Conservation (phyloP, 2,113 vertebrate species). For the Todiramphus saurophagus region DNA sequence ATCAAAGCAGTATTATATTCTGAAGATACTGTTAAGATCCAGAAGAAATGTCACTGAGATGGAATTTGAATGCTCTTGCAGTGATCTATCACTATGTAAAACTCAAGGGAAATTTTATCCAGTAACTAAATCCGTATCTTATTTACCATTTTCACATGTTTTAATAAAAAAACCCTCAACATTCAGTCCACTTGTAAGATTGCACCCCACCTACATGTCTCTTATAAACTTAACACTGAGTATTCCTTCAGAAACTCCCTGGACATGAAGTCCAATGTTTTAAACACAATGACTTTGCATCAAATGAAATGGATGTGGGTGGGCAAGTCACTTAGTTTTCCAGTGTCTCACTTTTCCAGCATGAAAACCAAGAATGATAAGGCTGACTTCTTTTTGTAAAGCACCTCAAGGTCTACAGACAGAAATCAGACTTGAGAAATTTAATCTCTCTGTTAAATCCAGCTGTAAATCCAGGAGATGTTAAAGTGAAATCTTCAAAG, state of each 20-base stretch:
- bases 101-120: neutral
- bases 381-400: neutral
- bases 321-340: neutral
- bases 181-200: neutral
- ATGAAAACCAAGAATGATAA: neutral
- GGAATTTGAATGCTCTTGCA: neutral
- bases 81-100: neutral
- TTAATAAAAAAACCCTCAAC: neutral
- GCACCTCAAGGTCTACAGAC: neutral
- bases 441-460: neutral
- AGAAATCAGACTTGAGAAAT: neutral
- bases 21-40: neutral
- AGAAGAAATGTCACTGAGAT: conserved; percentile 20
- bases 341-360: neutral
- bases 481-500: neutral
- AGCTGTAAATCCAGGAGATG: neutral
- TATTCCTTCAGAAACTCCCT: neutral
- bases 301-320: neutral
- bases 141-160: conserved; percentile 23
- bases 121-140: neutral
- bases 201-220: neutral
- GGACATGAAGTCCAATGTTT: neutral
- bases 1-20: conserved; percentile 41
- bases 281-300: neutral
- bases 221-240: neutral